These are phyloP conservation scores for Euura lappo DNA, from an alignment of 1,140 invertebrate species.

Conservation along the genomic window DNA sequence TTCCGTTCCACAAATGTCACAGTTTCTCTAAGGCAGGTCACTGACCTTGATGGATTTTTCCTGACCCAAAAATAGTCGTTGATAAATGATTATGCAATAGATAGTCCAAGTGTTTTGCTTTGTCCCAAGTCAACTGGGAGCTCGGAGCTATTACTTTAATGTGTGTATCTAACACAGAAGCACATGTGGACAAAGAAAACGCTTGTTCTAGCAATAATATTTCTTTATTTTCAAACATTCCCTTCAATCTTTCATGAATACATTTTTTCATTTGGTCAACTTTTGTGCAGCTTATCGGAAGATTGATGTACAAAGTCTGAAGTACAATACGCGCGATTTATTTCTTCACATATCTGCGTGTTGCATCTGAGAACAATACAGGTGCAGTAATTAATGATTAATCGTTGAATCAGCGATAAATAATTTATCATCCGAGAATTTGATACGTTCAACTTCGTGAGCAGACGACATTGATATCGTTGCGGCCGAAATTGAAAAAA, in stretches of 20 bases:
- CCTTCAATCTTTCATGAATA: not conserved
- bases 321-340: not conserved
- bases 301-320: slow-evolving; percentile 10
- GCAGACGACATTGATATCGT: too few relatives aligned
- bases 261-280: not conserved
- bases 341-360: not conserved
- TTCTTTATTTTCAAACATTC: not conserved
- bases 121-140: not conserved
- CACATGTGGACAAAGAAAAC: not conserved
- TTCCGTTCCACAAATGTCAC: not conserved
- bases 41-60: not conserved
- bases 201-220: not conserved
- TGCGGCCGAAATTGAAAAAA: too few relatives aligned
- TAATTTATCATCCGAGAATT: too few relatives aligned
- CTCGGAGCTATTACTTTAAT: not conserved
- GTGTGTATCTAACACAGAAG: not conserved
- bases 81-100: not conserved
- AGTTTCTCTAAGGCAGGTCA: not conserved
- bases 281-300: not conserved
- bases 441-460: too few relatives aligned
- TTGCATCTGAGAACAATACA: not conserved
- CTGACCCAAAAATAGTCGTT: not conserved
- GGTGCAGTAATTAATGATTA: not conserved
- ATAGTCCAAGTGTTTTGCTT: not conserved
- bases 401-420: not conserved